Evolutionary conservation across 2,113 vertebrate species (phyloP).

Genomic region (Micronycteris hirsuta): DNA sequence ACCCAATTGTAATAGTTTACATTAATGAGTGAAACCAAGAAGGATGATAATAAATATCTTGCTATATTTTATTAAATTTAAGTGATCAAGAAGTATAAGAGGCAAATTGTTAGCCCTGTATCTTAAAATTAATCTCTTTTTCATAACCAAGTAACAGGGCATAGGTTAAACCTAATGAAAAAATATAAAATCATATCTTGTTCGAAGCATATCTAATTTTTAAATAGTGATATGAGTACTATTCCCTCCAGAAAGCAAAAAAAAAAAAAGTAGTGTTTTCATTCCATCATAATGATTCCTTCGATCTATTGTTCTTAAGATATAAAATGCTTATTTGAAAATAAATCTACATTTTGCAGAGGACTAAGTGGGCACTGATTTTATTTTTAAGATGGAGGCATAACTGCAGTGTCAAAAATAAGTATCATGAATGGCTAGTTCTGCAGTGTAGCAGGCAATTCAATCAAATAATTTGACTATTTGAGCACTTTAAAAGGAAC

Average conservation of each 20-base stretch:
- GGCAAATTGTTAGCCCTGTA: slow-evolving; percentile 56
- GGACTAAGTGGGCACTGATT: slow-evolving; percentile 73
- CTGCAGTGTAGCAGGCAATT: slow-evolving; percentile 82
- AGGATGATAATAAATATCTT: slow-evolving; percentile 52
- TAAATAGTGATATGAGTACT: slow-evolving; percentile 30
- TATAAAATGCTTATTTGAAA: slow-evolving; percentile 68
- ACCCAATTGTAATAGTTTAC: slow-evolving; percentile 17
- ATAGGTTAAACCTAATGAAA: slow-evolving; percentile 52
- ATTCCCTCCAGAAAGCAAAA: slow-evolving; percentile 10
- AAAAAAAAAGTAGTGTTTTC: slow-evolving; percentile 61
- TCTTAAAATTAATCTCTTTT: slow-evolving; percentile 24
- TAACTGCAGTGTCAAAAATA: slow-evolving; percentile 84
- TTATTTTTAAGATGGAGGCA: slow-evolving; percentile 78
- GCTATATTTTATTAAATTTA: slow-evolving; percentile 38
- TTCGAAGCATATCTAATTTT: slow-evolving; percentile 14
- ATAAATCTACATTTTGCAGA: slow-evolving; percentile 67
- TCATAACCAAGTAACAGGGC: slow-evolving; percentile 30
- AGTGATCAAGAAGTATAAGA: slow-evolving; percentile 16
- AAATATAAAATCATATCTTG: not conserved
- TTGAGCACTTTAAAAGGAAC: slow-evolving; percentile 78
- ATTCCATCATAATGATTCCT: slow-evolving; percentile 52
- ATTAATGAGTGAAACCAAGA: slow-evolving; percentile 44
- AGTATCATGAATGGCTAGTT: slow-evolving; percentile 84
- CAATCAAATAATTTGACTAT: slow-evolving; percentile 79
- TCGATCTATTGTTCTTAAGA: slow-evolving; percentile 66